A percentile compares a stretch with the other conserved stretches of the same genome.
phyloP scores from a whole-genome alignment of 2,888 invertebrate species.

The Zonitis immaculata region DNA sequence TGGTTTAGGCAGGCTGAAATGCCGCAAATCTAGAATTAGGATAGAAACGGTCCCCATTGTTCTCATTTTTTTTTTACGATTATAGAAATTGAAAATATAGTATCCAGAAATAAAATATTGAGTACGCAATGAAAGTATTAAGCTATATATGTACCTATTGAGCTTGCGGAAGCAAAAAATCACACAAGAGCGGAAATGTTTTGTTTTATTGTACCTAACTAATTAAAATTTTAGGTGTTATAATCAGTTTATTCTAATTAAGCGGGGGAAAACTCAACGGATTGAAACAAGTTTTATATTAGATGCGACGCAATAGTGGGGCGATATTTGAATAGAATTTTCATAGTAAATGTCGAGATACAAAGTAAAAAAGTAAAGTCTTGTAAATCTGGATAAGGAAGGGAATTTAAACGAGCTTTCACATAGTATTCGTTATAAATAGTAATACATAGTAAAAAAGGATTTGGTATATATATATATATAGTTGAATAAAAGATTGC shows the following conservation, averaged over 20 bases:
- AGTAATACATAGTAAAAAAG: slow-evolving; percentile 3
- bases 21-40: slow-evolving; percentile 47
- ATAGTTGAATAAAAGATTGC: no score
- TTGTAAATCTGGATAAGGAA: neutral
- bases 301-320: no score
- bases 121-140: no score
- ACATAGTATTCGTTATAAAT: neutral
- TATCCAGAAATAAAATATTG: no score
- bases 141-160: no score
- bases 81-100: neutral
- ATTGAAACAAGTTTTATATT: slow-evolving; percentile 8
- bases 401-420: slow-evolving; percentile 1
- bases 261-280: neutral
- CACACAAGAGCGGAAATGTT: neutral
- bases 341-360: neutral
- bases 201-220: neutral
- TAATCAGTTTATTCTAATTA: slow-evolving; percentile 1
- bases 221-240: slow-evolving; percentile 7
- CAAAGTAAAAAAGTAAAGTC: neutral
- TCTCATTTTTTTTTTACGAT: slow-evolving; percentile 20
- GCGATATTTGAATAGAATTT: neutral
- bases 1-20: slow-evolving; percentile 44
- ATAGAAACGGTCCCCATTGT: slow-evolving; percentile 42
- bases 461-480: no score
- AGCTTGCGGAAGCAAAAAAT: neutral